These are phyloP conservation scores for Phymatocera aterrima DNA, from an alignment of 2,888 invertebrate species.

Conservation along the genomic window DNA sequence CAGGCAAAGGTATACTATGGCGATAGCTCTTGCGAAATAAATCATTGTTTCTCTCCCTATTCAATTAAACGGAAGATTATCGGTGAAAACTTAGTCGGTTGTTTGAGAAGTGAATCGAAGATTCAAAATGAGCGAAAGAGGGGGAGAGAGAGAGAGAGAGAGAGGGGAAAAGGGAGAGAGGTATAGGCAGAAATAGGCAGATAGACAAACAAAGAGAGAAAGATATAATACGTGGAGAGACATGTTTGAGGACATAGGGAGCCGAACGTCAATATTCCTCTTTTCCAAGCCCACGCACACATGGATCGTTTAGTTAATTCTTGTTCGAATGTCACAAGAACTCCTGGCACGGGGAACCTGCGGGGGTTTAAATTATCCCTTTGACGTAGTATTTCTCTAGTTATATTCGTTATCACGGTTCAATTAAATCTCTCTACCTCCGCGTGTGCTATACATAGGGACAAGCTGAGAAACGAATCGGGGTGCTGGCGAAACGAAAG, in stretches of 20 bases:
- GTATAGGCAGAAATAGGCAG: conserved; percentile 7
- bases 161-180: conserved; percentile 43
- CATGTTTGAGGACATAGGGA: conserved; percentile 14
- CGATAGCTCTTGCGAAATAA: conserved; percentile 55
- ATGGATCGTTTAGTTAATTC: conserved; percentile 12
- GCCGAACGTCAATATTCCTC: background rate
- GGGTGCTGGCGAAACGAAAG: background rate
- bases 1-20: background rate
- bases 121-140: conserved; percentile 14
- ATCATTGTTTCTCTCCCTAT: conserved; percentile 62
- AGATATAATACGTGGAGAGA: conserved; percentile 14
- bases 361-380: background rate
- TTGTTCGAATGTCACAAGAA: conserved; percentile 23
- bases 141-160: conserved; percentile 46
- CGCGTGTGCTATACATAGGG: background rate
- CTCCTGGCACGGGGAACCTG: no score
- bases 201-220: conserved; percentile 10
- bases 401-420: conserved; percentile 27
- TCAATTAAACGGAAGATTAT: conserved; percentile 63
- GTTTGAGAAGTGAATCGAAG: conserved; percentile 37
- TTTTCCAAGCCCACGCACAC: background rate
- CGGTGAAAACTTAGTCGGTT: conserved; percentile 54
- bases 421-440: conserved; percentile 26
- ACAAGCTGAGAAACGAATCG: background rate
- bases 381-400: background rate